Evolutionary conservation across 2,888 invertebrate genomes (phyloP).

Genomic region (Octodonta nipae): DNA sequence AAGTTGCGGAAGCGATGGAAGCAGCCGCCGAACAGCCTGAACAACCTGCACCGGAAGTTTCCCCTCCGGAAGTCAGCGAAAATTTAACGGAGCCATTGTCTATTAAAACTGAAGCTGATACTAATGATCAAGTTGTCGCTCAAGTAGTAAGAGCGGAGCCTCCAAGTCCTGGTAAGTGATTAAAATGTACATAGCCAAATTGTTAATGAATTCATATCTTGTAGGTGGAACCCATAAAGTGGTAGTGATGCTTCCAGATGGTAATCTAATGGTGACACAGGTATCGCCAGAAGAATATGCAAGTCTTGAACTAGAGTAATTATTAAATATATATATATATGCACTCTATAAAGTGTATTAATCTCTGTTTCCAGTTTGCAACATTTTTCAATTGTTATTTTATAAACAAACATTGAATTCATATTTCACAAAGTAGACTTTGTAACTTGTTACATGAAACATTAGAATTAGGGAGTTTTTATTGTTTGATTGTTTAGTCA

Average conservation of each 20-base stretch:
- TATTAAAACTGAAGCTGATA: constrained; percentile 34
- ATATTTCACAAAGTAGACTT: too few species aligned
- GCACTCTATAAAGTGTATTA: constrained; percentile 2
- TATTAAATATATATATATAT: constrained; percentile 5
- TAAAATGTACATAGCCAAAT: too few species aligned
- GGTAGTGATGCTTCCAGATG: constrained; percentile 70
- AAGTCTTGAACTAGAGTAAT: constrained; percentile 39
- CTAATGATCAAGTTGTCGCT: constrained; percentile 63
- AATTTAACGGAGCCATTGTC: constrained; percentile 23
- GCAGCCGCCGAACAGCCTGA: constrained; percentile 16
- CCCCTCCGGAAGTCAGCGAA: constrained; percentile 16
- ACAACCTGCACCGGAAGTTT: constrained; percentile 17
- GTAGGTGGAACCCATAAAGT: constrained; percentile 71
- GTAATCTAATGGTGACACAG: constrained; percentile 76
- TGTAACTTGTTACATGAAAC: too few species aligned
- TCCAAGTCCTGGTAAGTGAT: constrained; percentile 59
- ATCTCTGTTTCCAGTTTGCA: constrained; percentile 7
- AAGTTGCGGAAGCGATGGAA: constrained; percentile 36
- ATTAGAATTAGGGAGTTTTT: too few species aligned
- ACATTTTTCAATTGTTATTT: too few species aligned
- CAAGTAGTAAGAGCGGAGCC: constrained; percentile 75
- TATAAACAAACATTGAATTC: too few species aligned
- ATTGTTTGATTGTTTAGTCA: too few species aligned
- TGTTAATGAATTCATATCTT: too few species aligned
- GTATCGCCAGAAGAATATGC: constrained; percentile 76